phyloP scores from a whole-genome alignment of 2,113 vertebrate genomes.

The Ceyx cyanopectus region DNA sequence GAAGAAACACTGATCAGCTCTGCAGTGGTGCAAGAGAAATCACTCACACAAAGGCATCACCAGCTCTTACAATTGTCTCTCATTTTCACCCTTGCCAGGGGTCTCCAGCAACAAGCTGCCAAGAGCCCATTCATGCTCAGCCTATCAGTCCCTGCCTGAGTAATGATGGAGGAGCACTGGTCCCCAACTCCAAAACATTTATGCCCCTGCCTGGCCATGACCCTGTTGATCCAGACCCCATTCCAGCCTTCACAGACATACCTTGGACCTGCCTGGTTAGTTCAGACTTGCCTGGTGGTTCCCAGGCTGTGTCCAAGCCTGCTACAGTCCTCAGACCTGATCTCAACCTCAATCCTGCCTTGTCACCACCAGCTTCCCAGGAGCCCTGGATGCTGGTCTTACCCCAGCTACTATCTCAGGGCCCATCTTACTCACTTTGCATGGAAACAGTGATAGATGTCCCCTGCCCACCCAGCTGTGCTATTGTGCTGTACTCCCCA shows the following conservation, averaged over 20 bases:
- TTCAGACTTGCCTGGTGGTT: background rate
- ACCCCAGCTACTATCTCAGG: background rate
- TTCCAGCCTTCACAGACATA: background rate
- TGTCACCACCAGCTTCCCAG: background rate
- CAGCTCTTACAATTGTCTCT: background rate
- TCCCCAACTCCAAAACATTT: background rate
- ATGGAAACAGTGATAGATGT: background rate
- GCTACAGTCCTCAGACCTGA: background rate
- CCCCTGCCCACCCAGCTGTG: rapidly evolving
- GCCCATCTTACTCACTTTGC: background rate
- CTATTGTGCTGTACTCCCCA: background rate
- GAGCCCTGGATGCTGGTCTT: background rate
- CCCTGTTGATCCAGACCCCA: background rate
- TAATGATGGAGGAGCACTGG: background rate
- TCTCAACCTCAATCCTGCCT: background rate
- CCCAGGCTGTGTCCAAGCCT: rapidly evolving
- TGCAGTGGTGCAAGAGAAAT: background rate
- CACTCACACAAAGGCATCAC: background rate
- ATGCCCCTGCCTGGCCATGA: background rate
- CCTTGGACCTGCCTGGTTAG: background rate
- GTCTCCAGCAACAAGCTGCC: background rate
- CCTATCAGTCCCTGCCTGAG: background rate
- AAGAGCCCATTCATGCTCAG: background rate
- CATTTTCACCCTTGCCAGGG: background rate
- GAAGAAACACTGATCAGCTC: background rate